These are phyloP conservation scores for Chromoteleia sp. DNA, from an alignment of 2,888 invertebrate species.

Conservation along the genomic window DNA sequence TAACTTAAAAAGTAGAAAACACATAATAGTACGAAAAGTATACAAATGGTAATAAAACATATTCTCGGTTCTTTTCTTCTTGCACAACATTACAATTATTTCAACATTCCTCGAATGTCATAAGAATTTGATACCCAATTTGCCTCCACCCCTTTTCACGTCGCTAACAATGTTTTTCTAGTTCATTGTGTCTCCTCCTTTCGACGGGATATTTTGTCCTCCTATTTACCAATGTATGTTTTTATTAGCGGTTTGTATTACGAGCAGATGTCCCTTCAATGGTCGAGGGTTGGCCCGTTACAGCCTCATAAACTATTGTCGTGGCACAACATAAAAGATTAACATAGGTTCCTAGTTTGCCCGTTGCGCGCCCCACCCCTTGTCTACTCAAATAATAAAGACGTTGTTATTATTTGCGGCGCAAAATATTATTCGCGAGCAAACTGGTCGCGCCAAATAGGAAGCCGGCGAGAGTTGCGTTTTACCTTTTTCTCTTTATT, in stretches of 20 bases:
- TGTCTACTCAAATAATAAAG: conserved; percentile 55
- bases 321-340: conserved; percentile 79
- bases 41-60: too few species aligned
- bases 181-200: conserved; percentile 17
- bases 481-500: conserved; percentile 17
- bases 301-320: conserved; percentile 80
- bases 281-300: conserved; percentile 78
- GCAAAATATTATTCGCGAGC: conserved; percentile 46
- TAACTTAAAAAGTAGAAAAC: too few species aligned
- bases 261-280: conserved; percentile 83
- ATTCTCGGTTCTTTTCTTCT: too few species aligned
- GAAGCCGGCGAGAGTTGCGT: conserved; percentile 22
- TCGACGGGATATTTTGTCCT: conserved; percentile 26
- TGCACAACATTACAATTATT: neutral
- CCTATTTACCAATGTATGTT: conserved; percentile 72
- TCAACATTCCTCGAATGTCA: neutral
- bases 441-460: conserved; percentile 58
- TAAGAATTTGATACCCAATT: conserved; percentile 13
- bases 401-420: conserved; percentile 62
- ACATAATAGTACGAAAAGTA: too few species aligned
- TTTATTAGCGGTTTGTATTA: conserved; percentile 84
- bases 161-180: conserved; percentile 48
- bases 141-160: conserved; percentile 14
- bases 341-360: conserved; percentile 73
- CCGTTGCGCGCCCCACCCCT: conserved; percentile 19